These are phyloP conservation scores for Endotricha flammealis DNA, from an alignment of 2,888 invertebrate genomes.

Conservation along the genomic window DNA sequence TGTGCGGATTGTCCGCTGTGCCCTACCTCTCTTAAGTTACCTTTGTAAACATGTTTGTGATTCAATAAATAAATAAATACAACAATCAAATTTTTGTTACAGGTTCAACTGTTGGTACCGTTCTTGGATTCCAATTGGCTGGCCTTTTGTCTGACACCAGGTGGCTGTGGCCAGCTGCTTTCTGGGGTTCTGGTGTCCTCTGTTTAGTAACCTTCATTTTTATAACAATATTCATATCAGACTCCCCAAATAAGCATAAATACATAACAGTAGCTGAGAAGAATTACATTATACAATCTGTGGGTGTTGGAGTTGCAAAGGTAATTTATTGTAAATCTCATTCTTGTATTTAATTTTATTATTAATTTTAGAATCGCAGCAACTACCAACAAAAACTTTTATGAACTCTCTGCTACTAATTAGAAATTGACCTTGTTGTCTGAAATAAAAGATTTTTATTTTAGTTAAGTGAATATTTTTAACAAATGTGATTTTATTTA, in stretches of 20 bases:
- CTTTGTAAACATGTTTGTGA: too few species aligned
- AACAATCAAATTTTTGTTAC: constrained; percentile 20
- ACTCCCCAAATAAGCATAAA: constrained; percentile 62
- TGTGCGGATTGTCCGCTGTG: too few species aligned
- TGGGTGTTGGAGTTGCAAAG: constrained; percentile 26
- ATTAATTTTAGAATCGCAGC: too few species aligned
- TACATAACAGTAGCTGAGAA: constrained; percentile 66
- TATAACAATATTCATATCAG: constrained; percentile 63
- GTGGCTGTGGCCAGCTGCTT: constrained; percentile 82
- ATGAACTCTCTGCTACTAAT: too few species aligned
- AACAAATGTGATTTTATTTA: too few species aligned
- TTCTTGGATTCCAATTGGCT: constrained; percentile 79
- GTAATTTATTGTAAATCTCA: constrained; percentile 19
- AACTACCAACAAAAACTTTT: too few species aligned
- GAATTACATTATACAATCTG: constrained; percentile 51
- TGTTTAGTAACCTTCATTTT: constrained; percentile 66
- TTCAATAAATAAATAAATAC: too few species aligned
- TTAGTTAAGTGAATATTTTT: too few species aligned
- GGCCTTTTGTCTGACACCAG: constrained; percentile 77
- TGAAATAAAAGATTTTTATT: too few species aligned
- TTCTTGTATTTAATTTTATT: neutral
- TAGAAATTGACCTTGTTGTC: too few species aligned
- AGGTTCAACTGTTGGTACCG: constrained; percentile 82
- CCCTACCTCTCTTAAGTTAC: too few species aligned
- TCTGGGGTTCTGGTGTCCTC: constrained; percentile 77